Conservation (phyloP, 2,797 vertebrate genomes). For the Gymnothorax javanicus region DNA sequence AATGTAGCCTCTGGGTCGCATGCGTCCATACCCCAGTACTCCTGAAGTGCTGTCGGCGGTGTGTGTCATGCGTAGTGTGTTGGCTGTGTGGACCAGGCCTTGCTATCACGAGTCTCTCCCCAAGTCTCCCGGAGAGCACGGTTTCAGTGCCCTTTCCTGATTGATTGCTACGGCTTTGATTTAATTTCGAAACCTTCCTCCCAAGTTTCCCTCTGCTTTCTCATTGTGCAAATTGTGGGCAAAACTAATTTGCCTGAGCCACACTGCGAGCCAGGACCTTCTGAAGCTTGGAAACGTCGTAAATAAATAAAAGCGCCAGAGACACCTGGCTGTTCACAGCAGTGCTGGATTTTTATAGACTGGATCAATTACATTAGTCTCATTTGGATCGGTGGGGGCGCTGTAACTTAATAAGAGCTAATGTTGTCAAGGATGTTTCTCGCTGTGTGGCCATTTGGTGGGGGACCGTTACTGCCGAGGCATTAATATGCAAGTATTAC, state of each 20-base stretch:
- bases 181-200: constrained; percentile 76
- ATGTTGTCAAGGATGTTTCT: constrained; percentile 91
- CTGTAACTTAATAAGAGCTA: constrained; percentile 94
- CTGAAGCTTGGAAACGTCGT: constrained; percentile 65
- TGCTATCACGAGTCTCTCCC: constrained; percentile 77
- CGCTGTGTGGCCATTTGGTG: constrained; percentile 85
- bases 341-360: constrained; percentile 79
- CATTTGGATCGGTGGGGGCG: constrained; percentile 93
- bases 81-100: constrained; percentile 64
- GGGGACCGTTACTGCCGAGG: constrained; percentile 69
- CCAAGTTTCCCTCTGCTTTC: constrained; percentile 64
- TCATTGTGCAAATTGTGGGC: constrained; percentile 62
- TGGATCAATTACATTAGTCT: constrained; percentile 96
- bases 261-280: constrained; percentile 67
- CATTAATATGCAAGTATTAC: constrained; percentile 75
- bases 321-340: constrained; percentile 70
- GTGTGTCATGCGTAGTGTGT: constrained; percentile 17
- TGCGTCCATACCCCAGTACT: background rate
- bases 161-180: constrained; percentile 79
- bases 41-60: constrained; percentile 57
- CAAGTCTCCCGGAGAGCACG: constrained; percentile 62
- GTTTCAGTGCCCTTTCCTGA: constrained; percentile 71
- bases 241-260: constrained; percentile 78
- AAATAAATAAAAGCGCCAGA: constrained; percentile 73
- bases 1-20: background rate